Conservation (phyloP, 2,113 vertebrate species). For the Oryzias woworae region DNA sequence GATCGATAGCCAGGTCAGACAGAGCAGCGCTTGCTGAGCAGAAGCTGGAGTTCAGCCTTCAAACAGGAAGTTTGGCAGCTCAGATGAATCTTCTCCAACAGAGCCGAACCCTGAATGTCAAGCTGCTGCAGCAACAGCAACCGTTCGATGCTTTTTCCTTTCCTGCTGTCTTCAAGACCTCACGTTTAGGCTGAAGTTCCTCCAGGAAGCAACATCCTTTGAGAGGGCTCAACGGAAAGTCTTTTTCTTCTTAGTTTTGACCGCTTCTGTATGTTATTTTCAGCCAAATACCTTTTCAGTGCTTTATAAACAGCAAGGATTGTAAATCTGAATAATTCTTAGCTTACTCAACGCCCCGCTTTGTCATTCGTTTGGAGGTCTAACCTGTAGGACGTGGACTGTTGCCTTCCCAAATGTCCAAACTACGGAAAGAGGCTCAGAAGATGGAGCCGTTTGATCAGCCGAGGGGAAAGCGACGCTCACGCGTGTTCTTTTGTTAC, state of each 20-base stretch:
- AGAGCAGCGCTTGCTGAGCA: slow-evolving; percentile 18
- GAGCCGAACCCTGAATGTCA: slow-evolving; percentile 29
- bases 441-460: slow-evolving; percentile 14
- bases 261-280: slow-evolving; percentile 58
- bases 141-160: not conserved
- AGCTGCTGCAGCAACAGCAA: slow-evolving; percentile 13
- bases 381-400: slow-evolving; percentile 33
- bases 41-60: slow-evolving; percentile 36
- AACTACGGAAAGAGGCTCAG: slow-evolving; percentile 22
- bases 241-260: slow-evolving; percentile 26
- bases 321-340: slow-evolving; percentile 69
- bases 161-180: slow-evolving; percentile 1
- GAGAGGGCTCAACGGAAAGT: slow-evolving; percentile 44
- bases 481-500: slow-evolving; percentile 38
- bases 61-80: slow-evolving; percentile 42
- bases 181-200: slow-evolving; percentile 32
- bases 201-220: slow-evolving; percentile 21
- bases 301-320: slow-evolving; percentile 82
- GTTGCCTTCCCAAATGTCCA: slow-evolving; percentile 47
- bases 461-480: slow-evolving; percentile 31
- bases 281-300: slow-evolving; percentile 80
- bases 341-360: slow-evolving; percentile 38
- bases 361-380: slow-evolving; percentile 31
- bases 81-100: slow-evolving; percentile 15
- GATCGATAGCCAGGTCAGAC: slow-evolving; percentile 49